phyloP scores from a whole-genome alignment of 2,797 vertebrate species.

The Premnoplex brunnescens region DNA sequence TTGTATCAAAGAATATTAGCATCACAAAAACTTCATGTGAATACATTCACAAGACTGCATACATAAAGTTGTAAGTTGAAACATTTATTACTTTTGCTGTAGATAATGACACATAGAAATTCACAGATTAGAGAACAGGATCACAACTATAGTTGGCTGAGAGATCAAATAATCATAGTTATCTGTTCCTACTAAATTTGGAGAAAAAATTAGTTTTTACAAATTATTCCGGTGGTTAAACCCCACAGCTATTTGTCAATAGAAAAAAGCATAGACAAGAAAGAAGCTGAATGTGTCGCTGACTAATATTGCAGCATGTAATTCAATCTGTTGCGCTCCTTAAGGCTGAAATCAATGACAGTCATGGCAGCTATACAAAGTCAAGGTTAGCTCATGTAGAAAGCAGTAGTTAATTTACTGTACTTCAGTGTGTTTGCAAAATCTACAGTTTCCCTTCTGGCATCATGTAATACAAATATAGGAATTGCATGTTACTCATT shows the following conservation, averaged over 20 bases:
- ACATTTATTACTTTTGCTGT: not conserved
- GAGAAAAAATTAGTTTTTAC: not conserved
- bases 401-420: not conserved
- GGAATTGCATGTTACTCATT: not conserved
- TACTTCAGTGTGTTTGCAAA: not conserved
- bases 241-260: not conserved
- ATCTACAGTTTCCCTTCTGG: not conserved
- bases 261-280: not conserved
- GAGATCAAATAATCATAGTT: not conserved
- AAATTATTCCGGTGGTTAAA: not conserved
- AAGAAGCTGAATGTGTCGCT: not conserved
- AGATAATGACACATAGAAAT: not conserved
- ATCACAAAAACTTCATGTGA: not conserved
- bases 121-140: not conserved
- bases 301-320: not conserved
- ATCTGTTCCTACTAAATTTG: not conserved
- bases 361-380: not conserved
- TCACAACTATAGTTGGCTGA: not conserved
- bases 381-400: not conserved
- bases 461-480: not conserved
- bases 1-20: not conserved
- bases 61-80: not conserved
- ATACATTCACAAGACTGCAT: not conserved
- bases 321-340: not conserved
- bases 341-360: constrained; percentile 5